Conservation (phyloP, 2,113 vertebrate genomes). For the Limanda limanda region DNA sequence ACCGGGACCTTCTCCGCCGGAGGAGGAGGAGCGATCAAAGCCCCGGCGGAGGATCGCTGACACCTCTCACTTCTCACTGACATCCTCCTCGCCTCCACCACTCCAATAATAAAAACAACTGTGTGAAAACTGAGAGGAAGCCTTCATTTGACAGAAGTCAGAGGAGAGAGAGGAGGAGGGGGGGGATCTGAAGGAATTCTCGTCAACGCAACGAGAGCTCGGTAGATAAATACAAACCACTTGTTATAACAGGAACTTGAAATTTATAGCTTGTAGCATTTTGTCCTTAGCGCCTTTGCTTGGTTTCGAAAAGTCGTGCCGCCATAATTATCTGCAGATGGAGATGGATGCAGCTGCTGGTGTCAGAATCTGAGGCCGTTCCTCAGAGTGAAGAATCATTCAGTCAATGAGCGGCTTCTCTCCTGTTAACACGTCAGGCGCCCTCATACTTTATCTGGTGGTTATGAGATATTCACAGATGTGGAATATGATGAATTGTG, state of each 20-base stretch:
- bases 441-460: conserved; percentile 55
- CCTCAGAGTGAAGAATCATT: conserved; percentile 52
- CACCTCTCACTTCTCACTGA: conserved; percentile 70
- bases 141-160: not conserved
- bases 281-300: conserved; percentile 80
- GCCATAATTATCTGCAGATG: conserved; percentile 84
- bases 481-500: conserved; percentile 16
- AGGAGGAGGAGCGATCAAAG: conserved; percentile 64
- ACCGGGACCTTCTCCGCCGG: conserved; percentile 20
- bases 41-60: conserved; percentile 58
- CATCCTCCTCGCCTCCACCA: conserved; percentile 68
- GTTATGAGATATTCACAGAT: conserved; percentile 51
- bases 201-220: conserved; percentile 68
- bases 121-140: conserved; percentile 73
- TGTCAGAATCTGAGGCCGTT: conserved; percentile 48
- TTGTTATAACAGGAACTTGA: conserved; percentile 87
- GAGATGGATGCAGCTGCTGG: conserved; percentile 76
- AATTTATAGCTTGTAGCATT: conserved; percentile 85
- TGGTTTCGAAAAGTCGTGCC: conserved; percentile 81
- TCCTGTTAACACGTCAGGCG: conserved; percentile 52
- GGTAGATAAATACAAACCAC: conserved; percentile 83
- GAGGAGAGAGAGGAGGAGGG: not conserved
- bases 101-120: conserved; percentile 74
- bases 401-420: conserved; percentile 49
- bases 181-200: conserved; percentile 70